Evolutionary conservation across 2,797 vertebrate genomes (phyloP).

Genomic region (Myotis pilosus): DNA sequence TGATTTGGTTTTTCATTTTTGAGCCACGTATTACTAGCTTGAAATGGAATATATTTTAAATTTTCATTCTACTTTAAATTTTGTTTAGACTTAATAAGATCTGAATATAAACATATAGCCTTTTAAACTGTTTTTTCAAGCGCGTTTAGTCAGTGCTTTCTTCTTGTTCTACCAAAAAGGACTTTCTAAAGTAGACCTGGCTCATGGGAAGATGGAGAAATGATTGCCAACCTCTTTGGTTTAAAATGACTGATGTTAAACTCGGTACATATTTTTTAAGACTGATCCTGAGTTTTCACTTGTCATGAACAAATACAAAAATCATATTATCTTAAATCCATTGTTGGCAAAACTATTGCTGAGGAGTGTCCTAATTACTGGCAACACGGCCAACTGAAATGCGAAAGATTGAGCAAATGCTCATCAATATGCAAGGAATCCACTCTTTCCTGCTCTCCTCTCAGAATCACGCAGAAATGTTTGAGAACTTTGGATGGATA

Average conservation of each 20-base stretch:
- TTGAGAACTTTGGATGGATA: neutral
- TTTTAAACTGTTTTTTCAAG: neutral
- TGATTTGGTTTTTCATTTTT: neutral
- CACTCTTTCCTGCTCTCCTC: neutral
- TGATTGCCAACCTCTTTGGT: neutral
- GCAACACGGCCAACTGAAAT: neutral
- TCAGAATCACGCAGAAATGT: neutral
- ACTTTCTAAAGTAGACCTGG: neutral
- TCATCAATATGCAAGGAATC: neutral
- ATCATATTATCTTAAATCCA: neutral
- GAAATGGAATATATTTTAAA: neutral
- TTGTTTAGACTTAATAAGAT: neutral
- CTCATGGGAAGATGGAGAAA: fast-evolving
- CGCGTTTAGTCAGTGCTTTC: neutral
- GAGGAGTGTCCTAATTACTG: neutral
- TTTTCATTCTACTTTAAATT: neutral
- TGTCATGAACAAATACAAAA: neutral
- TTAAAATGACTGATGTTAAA: neutral
- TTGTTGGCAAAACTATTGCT: neutral
- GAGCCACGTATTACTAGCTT: neutral
- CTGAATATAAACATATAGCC: neutral
- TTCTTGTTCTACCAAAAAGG: neutral
- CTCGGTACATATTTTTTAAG: neutral
- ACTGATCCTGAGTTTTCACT: neutral
- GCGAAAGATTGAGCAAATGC: neutral